Base-by-base conservation (phyloP, 2,113 vertebrate species). In the Apeltes quadracus region DNA sequence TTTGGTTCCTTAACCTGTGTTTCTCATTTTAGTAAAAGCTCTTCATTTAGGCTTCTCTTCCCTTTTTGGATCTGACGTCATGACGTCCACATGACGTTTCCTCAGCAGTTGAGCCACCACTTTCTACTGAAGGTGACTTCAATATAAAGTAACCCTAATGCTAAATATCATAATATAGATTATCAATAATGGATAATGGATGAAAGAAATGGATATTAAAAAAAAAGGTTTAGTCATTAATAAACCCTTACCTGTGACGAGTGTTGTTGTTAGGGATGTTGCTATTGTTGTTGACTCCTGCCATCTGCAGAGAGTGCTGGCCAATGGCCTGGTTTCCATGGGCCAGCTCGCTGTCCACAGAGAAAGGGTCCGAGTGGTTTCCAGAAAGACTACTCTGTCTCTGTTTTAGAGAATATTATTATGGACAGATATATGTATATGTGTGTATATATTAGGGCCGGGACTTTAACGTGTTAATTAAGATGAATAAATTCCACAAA, bases 241-340 rank as follows among this genome's bases (percentile, higher is more conserved):
- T 48, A 3, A 48, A 59, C 10, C 70, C 70, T 34, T 5, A 83
- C 81, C 80, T 83, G 39, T 66, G 70, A 43, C 13, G 34, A 8
- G 22, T 10, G 9, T 57, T 48, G 50, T 41, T 66, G 29, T 43
- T 70, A 39, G 18, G 10, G 23, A 25, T 29, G 39, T 53, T 77
- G 13, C 48, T 25, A 25, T 10, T 76, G 53, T 20, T 38, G 41
- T 54, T 75, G 10, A 18, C 72, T 18, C 71, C 82, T 27, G 53
- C 64, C 79, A 75, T 65, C 55, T 78, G 72, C 16, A 79, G 83
- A 3, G 78, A 75, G 2, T 66, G 56, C 39, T 85, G 79, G 34
- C 23, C 56, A 0, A 54, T 61, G 13, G 32, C 59, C 61, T 70
- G 80, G 68, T 4, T 56, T 15, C 16, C 11, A 43, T 16, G 22